Conservation (phyloP, 2,797 vertebrate genomes). For the Lutjanus campechanus region DNA sequence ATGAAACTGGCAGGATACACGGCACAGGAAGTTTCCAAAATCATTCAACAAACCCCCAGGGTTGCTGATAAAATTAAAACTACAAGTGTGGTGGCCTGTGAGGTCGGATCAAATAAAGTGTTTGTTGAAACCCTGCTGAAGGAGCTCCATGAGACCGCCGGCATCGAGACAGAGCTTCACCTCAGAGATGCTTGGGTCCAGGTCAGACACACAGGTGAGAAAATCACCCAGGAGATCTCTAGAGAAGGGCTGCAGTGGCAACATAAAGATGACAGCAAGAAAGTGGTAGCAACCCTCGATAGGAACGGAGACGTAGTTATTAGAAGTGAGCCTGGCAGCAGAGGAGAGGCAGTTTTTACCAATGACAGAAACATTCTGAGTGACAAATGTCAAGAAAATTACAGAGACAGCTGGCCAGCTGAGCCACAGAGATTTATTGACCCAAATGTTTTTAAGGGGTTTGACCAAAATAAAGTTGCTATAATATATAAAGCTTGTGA, state of each 20-base stretch:
- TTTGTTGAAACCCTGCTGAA: slow-evolving; percentile 50
- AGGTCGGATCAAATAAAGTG: slow-evolving; percentile 48
- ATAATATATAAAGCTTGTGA: no score
- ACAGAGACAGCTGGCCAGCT: not conserved
- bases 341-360: slow-evolving; percentile 44
- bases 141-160: slow-evolving; percentile 23
- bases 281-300: slow-evolving; percentile 47
- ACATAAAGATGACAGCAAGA: slow-evolving; percentile 58
- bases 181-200: slow-evolving; percentile 33
- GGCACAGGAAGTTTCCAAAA: slow-evolving; percentile 34
- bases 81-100: slow-evolving; percentile 60
- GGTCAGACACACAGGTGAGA: slow-evolving; percentile 56
- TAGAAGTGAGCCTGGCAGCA: slow-evolving; percentile 24
- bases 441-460: rapidly evolving
- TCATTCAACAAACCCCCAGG: slow-evolving; percentile 38
- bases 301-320: slow-evolving; percentile 24
- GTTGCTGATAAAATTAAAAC: slow-evolving; percentile 58
- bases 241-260: slow-evolving; percentile 26
- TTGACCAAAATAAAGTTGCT: no score
- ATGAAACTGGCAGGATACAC: slow-evolving; percentile 41
- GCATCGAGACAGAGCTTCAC: slow-evolving; percentile 63
- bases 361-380: slow-evolving; percentile 38
- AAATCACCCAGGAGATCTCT: slow-evolving; percentile 49
- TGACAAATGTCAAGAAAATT: no score
- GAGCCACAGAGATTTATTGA: not conserved